phyloP scores from a whole-genome alignment of 2,888 invertebrate species.

The Noctua janthina region DNA sequence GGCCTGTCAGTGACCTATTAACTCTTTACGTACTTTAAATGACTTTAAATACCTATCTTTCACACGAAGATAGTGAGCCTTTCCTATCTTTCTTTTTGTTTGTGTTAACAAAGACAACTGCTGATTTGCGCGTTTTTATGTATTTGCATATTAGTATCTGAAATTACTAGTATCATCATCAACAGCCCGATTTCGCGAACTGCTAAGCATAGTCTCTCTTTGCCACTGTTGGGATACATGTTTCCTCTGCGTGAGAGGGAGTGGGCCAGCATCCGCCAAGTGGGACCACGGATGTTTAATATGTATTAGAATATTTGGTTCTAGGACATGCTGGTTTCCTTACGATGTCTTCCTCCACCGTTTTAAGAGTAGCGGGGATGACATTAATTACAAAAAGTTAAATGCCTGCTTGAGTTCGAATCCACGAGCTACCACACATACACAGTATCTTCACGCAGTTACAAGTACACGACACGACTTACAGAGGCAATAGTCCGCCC shows the following conservation, averaged over 20 bases:
- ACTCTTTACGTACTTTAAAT: conserved; percentile 37
- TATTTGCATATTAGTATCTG: not conserved
- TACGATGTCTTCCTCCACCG: not conserved
- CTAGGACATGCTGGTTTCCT: not conserved
- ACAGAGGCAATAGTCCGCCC: no score
- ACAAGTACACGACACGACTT: not conserved
- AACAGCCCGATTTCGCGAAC: not conserved
- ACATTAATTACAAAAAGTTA: not conserved
- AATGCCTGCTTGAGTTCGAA: not conserved
- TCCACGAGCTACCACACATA: not conserved
- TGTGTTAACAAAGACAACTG: conserved; percentile 27
- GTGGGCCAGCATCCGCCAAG: not conserved
- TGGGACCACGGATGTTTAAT: not conserved
- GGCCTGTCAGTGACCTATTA: conserved; percentile 38
- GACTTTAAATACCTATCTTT: conserved; percentile 43
- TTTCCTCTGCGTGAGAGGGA: not conserved
- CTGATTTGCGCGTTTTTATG: not conserved
- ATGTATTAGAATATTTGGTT: not conserved
- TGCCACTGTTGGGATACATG: not conserved
- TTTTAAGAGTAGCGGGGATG: not conserved
- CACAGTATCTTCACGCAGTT: not conserved
- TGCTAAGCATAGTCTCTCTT: not conserved
- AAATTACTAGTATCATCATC: not conserved
- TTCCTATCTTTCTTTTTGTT: conserved; percentile 22
- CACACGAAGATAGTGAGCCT: conserved; percentile 27